These are phyloP conservation scores for Blennius ocellaris DNA, from an alignment of 2,113 vertebrate species.

Conservation along the genomic window DNA sequence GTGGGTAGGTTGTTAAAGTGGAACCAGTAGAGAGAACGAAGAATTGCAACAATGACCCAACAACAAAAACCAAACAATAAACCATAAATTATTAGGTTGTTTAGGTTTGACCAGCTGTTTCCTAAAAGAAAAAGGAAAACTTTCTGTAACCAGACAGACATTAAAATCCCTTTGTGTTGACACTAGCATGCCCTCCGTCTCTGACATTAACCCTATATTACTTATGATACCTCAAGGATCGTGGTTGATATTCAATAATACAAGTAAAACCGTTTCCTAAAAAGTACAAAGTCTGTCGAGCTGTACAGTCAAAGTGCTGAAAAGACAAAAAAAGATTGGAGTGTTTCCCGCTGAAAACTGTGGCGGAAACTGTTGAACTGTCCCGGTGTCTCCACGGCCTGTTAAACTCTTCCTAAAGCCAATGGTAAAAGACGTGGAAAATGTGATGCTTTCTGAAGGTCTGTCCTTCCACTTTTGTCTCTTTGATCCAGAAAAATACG, in stretches of 20 bases:
- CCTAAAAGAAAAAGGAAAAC: conserved; percentile 14
- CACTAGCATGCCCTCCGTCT: background rate
- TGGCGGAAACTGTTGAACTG: background rate
- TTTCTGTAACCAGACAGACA: conserved; percentile 3
- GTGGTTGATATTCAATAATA: conserved; percentile 34
- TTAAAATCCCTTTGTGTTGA: conserved; percentile 18
- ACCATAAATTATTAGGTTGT: conserved; percentile 34
- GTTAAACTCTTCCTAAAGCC: conserved; percentile 5
- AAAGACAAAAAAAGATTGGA: conserved; percentile 16
- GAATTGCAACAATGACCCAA: conserved; percentile 38
- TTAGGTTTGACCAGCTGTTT: conserved; percentile 32
- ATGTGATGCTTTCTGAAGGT: conserved; percentile 37
- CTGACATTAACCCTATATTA: conserved; percentile 46
- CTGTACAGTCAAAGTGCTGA: conserved; percentile 39
- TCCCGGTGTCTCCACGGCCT: conserved; percentile 19
- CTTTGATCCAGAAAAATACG: conserved; percentile 62
- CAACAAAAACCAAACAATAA: conserved; percentile 30
- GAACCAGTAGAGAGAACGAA: conserved; percentile 25
- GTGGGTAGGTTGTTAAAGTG: background rate
- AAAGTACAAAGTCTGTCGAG: conserved; percentile 54
- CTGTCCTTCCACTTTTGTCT: conserved; percentile 37
- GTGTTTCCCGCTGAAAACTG: conserved; percentile 5
- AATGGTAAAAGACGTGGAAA: conserved; percentile 32
- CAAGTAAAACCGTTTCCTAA: conserved; percentile 43
- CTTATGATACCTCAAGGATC: conserved; percentile 53